Evolutionary conservation across 2,888 invertebrate genomes (phyloP).

Genomic region (Apotomis turbidana): DNA sequence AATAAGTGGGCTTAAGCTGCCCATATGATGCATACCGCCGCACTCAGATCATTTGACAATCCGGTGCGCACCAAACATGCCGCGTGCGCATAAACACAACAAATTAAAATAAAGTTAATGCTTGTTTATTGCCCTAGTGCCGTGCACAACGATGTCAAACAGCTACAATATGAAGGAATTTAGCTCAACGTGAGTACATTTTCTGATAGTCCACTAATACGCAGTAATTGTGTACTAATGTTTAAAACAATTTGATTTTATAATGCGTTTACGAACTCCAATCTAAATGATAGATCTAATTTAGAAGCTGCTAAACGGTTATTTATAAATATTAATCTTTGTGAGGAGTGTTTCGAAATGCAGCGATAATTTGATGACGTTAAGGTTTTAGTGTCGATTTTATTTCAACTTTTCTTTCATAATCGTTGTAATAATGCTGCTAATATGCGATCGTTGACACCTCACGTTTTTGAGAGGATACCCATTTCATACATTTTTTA

Average conservation of each 20-base stretch:
- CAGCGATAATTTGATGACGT: too few species aligned
- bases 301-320: too few species aligned
- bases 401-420: too few species aligned
- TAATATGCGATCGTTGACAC: too few species aligned
- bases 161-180: conserved; percentile 79
- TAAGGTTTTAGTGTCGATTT: too few species aligned
- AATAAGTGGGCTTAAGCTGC: conserved; percentile 21
- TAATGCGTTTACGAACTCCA: not conserved
- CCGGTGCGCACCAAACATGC: conserved; percentile 60
- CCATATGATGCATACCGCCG: conserved; percentile 44
- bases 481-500: too few species aligned
- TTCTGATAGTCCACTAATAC: conserved; percentile 1
- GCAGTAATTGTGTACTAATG: not conserved
- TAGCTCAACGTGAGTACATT: conserved; percentile 75
- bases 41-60: conserved; percentile 58
- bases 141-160: conserved; percentile 65
- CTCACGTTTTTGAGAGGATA: too few species aligned
- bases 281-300: too few species aligned
- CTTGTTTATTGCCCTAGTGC: conserved; percentile 40
- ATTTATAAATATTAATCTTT: too few species aligned
- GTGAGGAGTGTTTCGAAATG: too few species aligned
- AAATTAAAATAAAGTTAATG: conserved; percentile 51
- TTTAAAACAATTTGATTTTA: not conserved
- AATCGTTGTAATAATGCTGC: too few species aligned
- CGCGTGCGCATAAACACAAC: conserved; percentile 54